Conservation (phyloP, 1,140 invertebrate species). For the Diploscapter pachys region DNA sequence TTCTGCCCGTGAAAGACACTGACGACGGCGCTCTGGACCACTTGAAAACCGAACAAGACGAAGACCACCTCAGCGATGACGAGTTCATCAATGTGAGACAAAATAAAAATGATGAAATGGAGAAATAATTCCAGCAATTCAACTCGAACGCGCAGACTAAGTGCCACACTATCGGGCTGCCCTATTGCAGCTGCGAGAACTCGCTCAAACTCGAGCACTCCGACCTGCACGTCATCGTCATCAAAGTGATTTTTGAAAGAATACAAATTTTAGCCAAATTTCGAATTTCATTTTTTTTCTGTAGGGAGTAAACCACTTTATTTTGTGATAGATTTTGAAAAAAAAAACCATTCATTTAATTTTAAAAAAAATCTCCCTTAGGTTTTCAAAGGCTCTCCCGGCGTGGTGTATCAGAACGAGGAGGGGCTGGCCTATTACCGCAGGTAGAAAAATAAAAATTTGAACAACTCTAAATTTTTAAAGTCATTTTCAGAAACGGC, state of each 20-base stretch:
- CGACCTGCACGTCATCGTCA: not conserved
- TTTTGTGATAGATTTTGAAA: constrained; percentile 9
- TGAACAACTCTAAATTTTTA: too few relatives aligned
- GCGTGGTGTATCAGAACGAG: constrained; percentile 24
- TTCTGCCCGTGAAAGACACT: not conserved
- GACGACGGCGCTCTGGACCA: not conserved
- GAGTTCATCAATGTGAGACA: not conserved
- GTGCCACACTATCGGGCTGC: too few relatives aligned
- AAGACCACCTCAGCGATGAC: constrained; percentile 1
- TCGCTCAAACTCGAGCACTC: too few relatives aligned
- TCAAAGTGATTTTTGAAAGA: constrained; percentile 10
- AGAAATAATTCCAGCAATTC: too few relatives aligned
- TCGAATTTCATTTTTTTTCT: not conserved
- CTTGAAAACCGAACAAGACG: not conserved
- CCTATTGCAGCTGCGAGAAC: too few relatives aligned
- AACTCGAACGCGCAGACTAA: too few relatives aligned
- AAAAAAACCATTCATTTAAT: constrained; percentile 13
- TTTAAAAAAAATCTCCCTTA: constrained; percentile 1
- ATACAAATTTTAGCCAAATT: constrained; percentile 2
- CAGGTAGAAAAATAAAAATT: not conserved
- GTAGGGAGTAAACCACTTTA: not conserved
- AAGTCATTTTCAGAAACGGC: not conserved
- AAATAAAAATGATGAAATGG: too few relatives aligned
- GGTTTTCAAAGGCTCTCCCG: not conserved
- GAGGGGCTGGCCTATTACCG: constrained; percentile 25